phyloP scores from a whole-genome alignment of 2,888 invertebrate species.

The Ryuthela nishihirai region DNA sequence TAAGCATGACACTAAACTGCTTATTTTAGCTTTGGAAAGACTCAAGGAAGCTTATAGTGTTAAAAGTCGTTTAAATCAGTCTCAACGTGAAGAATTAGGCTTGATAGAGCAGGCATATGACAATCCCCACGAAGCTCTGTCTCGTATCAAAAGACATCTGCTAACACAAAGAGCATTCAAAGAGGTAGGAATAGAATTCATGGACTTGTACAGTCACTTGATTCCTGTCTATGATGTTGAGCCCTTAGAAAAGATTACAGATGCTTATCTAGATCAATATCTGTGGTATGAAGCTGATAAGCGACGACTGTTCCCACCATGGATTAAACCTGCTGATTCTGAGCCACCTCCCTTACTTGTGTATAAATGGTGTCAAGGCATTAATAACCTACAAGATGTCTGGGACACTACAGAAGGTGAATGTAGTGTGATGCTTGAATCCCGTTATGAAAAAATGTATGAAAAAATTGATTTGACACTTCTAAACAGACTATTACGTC shows the following conservation, averaged over 20 bases:
- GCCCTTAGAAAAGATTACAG: slow-evolving; percentile 98
- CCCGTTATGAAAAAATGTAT: slow-evolving; percentile 96
- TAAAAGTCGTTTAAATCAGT: slow-evolving; percentile 95
- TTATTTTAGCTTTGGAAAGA: slow-evolving; percentile 93
- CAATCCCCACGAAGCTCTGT: slow-evolving; percentile 98
- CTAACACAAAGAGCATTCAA: slow-evolving; percentile 97
- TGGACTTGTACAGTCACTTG: slow-evolving; percentile 98
- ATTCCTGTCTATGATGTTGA: slow-evolving; percentile 99
- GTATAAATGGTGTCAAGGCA: slow-evolving; percentile 99
- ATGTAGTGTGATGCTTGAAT: slow-evolving; percentile 96
- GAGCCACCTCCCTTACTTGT: slow-evolving; percentile 77
- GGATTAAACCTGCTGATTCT: slow-evolving; percentile 98
- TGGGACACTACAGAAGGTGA: slow-evolving; percentile 99
- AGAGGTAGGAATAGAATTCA: slow-evolving; percentile 99
- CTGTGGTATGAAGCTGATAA: slow-evolving; percentile 99
- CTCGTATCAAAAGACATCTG: slow-evolving; percentile 97
- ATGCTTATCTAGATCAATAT: slow-evolving; percentile 99
- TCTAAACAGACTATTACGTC: slow-evolving; percentile 86
- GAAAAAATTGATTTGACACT: slow-evolving; percentile 99
- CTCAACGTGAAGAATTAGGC: slow-evolving; percentile 96
- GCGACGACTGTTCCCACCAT: slow-evolving; percentile 89
- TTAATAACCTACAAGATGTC: slow-evolving; percentile 95
- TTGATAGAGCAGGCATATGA: slow-evolving; percentile 99
- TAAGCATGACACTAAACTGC: slow-evolving; percentile 97
- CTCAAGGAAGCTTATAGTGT: slow-evolving; percentile 98